These are phyloP conservation scores for Leptopterna dolabrata DNA, from an alignment of 2,888 invertebrate genomes.

Conservation along the genomic window DNA sequence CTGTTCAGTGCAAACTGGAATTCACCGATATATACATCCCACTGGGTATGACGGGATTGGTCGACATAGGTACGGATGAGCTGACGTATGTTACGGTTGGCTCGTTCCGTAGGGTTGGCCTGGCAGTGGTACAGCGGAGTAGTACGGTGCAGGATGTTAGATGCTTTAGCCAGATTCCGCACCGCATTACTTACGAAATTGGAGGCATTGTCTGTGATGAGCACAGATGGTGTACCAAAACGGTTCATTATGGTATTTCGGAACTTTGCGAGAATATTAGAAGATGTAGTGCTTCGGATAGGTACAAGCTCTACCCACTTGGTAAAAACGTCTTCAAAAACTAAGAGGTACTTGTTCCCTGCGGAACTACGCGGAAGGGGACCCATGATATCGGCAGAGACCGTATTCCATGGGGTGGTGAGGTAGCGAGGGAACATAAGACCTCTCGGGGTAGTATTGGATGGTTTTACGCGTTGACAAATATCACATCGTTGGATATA, in stretches of 20 bases:
- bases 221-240: neutral
- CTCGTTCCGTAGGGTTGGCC: too few relatives aligned
- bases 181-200: conserved; percentile 35
- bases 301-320: conserved; percentile 61
- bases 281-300: conserved; percentile 59
- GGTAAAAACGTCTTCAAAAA: too few relatives aligned
- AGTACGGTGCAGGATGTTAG: conserved; percentile 64
- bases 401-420: conserved; percentile 58
- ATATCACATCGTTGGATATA: conserved; percentile 16
- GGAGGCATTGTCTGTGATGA: conserved; percentile 41
- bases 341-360: neutral
- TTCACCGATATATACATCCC: too few relatives aligned
- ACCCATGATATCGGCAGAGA: too few relatives aligned
- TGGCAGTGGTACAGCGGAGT: too few relatives aligned
- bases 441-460: too few relatives aligned
- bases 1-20: conserved; percentile 62
- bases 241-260: conserved; percentile 21
- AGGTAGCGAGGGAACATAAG: conserved; percentile 31
- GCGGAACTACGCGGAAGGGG: neutral
- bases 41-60: too few relatives aligned
- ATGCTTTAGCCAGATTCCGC: conserved; percentile 56
- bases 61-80: conserved; percentile 63
- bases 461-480: too few relatives aligned
- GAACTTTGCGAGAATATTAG: conserved; percentile 13
- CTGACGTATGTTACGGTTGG: conserved; percentile 64